phyloP scores from a whole-genome alignment of 2,797 vertebrate genomes.

The Carcharodon carcharias region DNA sequence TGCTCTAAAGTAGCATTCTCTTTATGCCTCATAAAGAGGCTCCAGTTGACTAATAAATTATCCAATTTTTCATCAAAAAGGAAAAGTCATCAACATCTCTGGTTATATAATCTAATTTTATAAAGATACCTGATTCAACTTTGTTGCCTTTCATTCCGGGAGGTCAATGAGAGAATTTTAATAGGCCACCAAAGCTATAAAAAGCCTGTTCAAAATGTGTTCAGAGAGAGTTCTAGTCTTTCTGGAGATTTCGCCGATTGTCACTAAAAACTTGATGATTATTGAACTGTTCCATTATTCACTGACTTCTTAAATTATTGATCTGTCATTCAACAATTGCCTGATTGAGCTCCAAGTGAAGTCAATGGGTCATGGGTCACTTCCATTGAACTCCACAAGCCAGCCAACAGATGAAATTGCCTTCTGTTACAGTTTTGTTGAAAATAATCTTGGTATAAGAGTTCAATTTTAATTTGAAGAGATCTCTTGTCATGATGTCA shows the following conservation, averaged over 20 bases:
- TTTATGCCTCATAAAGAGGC: not conserved
- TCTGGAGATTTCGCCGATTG: not conserved
- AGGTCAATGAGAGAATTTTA: not conserved
- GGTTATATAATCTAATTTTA: not conserved
- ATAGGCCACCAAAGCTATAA: not conserved
- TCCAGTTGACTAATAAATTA: not conserved
- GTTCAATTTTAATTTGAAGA: conserved; percentile 24
- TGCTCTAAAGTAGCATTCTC: not conserved
- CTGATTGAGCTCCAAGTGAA: not conserved
- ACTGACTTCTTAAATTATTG: conserved; percentile 10
- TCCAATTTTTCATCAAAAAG: not conserved
- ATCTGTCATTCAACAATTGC: not conserved
- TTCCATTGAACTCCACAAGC: conserved; percentile 9
- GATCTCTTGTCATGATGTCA: not conserved
- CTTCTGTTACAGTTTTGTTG: not conserved
- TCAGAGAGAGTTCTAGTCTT: conserved; percentile 13
- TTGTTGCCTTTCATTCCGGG: not conserved
- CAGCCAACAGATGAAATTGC: conserved; percentile 4
- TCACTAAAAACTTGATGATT: conserved; percentile 30
- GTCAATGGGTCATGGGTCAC: conserved; percentile 31
- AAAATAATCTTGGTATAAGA: conserved; percentile 21
- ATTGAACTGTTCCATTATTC: conserved; percentile 34
- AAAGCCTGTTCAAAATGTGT: not conserved
- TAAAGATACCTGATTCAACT: not conserved
- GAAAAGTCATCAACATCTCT: not conserved